Conservation (phyloP, 2,797 vertebrate genomes). For the Jordanella pulchra region DNA sequence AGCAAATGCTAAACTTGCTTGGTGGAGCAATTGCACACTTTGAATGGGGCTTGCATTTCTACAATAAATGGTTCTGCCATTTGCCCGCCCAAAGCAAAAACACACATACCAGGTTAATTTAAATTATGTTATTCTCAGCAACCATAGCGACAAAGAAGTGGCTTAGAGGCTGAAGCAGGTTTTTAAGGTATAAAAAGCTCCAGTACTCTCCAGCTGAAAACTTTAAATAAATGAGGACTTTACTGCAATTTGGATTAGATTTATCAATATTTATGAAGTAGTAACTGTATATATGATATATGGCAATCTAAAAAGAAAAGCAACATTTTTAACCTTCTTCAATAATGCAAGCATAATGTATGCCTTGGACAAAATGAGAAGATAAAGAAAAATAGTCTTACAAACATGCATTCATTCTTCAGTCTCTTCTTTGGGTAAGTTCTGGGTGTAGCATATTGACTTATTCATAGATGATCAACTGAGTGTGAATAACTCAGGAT, state of each 20-base stretch:
- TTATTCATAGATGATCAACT: conserved; percentile 55
- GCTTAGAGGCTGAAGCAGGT: background rate
- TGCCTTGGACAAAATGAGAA: background rate
- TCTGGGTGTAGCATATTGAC: conserved; percentile 46
- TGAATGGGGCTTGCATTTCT: background rate
- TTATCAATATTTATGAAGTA: background rate
- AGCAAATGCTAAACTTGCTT: background rate
- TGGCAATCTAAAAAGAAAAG: background rate
- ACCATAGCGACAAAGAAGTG: background rate
- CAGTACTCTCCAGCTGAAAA: background rate
- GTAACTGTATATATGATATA: background rate
- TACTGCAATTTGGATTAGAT: background rate
- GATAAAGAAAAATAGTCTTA: background rate
- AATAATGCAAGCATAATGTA: background rate
- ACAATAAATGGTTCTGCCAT: background rate
- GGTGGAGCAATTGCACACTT: background rate
- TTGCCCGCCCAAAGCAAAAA: background rate
- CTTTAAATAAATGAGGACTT: background rate
- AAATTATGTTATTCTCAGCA: background rate
- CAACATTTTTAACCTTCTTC: background rate
- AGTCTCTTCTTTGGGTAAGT: conserved; percentile 20
- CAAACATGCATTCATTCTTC: conserved; percentile 15
- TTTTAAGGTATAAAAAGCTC: background rate
- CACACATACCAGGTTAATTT: background rate
- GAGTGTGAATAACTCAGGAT: conserved; percentile 15